A percentile compares a stretch with the other conserved stretches of the same genome.
Evolutionary conservation across 2,888 invertebrate genomes (phyloP).

Genomic region (Lasioglossum morio): DNA sequence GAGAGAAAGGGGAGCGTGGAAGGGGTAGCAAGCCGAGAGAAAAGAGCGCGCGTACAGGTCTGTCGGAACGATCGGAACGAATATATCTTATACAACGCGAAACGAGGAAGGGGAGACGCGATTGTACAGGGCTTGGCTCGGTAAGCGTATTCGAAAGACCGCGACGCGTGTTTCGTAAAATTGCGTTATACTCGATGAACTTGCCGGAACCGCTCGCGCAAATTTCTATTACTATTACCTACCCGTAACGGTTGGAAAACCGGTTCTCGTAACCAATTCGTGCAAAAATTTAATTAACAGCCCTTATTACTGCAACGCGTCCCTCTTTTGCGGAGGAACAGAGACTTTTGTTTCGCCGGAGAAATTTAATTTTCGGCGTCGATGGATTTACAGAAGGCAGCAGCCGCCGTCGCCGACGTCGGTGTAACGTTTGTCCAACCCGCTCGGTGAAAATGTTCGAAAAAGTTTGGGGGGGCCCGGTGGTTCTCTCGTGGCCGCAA

Average conservation of each 20-base stretch:
- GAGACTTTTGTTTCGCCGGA: conserved; percentile 25
- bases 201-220: conserved; percentile 21
- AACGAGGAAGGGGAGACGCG: conserved; percentile 55
- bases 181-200: conserved; percentile 8
- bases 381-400: conserved; percentile 16
- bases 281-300: conserved; percentile 30
- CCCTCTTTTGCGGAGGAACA: conserved; percentile 21
- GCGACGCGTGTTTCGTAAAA: conserved; percentile 7
- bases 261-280: conserved; percentile 22
- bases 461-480: neutral
- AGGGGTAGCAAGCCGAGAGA: conserved; percentile 9
- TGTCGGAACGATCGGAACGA: conserved; percentile 53
- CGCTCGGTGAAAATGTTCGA: neutral
- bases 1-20: conserved; percentile 4
- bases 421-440: conserved; percentile 7
- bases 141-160: conserved; percentile 31
- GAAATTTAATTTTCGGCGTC: conserved; percentile 26
- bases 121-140: conserved; percentile 38
- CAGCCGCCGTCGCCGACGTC: neutral
- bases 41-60: conserved; percentile 36
- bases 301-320: conserved; percentile 30
- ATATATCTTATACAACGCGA: conserved; percentile 45
- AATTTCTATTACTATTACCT: conserved; percentile 22
- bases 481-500: neutral
- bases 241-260: neutral